These are phyloP conservation scores for Lapara coniferarum DNA, from an alignment of 2,888 invertebrate species.

Conservation along the genomic window DNA sequence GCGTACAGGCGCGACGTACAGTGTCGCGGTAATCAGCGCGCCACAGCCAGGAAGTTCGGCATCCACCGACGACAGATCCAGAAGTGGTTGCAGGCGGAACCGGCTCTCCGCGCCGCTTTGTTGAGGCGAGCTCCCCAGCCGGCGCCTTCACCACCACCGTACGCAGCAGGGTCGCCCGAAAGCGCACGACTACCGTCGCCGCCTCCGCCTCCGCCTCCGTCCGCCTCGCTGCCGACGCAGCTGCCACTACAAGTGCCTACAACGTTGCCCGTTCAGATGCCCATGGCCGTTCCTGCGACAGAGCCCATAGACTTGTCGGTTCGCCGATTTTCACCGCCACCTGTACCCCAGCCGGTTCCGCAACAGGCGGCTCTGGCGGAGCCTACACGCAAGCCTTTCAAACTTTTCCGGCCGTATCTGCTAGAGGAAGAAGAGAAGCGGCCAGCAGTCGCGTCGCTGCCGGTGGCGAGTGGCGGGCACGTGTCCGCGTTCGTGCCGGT, in stretches of 20 bases:
- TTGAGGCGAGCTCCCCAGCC: constrained; percentile 75
- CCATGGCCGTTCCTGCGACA: constrained; percentile 53
- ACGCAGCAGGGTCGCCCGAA: constrained; percentile 72
- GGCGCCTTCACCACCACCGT: constrained; percentile 77
- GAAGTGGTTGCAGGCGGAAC: constrained; percentile 95
- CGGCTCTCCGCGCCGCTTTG: constrained; percentile 89
- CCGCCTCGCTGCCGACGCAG: constrained; percentile 49
- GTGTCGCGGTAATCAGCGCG: constrained; percentile 94
- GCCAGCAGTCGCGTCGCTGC: constrained; percentile 66
- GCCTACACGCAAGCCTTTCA: constrained; percentile 85
- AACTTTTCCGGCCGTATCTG: constrained; percentile 90
- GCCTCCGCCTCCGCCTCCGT: constrained; percentile 53
- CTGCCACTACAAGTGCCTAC: constrained; percentile 50
- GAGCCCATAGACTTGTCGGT: constrained; percentile 73
- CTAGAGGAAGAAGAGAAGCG: constrained; percentile 83
- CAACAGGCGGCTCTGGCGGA: constrained; percentile 57
- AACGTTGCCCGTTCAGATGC: constrained; percentile 48
- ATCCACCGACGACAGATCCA: constrained; percentile 95
- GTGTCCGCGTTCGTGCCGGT: constrained; percentile 79
- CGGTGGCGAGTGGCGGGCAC: constrained; percentile 65
- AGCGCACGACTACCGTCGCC: constrained; percentile 76
- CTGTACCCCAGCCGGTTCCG: constrained; percentile 64
- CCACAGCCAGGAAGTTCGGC: constrained; percentile 94
- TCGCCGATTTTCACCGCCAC: constrained; percentile 65
- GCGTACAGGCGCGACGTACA: constrained; percentile 93